These are phyloP conservation scores for Dromococcyx pavoninus DNA, from an alignment of 2,797 vertebrate species.

Conservation along the genomic window DNA sequence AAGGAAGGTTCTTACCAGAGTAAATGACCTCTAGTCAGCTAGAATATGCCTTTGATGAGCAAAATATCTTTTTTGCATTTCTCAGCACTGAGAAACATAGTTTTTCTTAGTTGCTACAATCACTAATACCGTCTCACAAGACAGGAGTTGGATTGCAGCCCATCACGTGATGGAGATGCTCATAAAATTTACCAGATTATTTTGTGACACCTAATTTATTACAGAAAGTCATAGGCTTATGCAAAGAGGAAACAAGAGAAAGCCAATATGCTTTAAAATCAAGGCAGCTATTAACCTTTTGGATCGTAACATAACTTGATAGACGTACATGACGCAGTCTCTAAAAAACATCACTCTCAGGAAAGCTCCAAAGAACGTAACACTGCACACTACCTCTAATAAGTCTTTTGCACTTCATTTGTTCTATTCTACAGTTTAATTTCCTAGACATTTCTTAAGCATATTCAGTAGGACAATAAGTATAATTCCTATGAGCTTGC, in stretches of 20 bases:
- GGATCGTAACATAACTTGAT: not conserved
- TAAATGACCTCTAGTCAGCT: not conserved
- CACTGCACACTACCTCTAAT: not conserved
- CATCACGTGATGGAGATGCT: not conserved
- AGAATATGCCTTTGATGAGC: not conserved
- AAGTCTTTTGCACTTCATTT: conserved; percentile 10
- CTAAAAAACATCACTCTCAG: not conserved
- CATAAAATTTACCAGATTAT: not conserved
- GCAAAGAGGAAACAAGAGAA: not conserved
- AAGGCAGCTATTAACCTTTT: not conserved
- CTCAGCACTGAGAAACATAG: not conserved
- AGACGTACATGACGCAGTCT: not conserved
- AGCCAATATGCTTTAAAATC: not conserved
- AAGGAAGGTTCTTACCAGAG: not conserved
- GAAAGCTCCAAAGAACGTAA: not conserved
- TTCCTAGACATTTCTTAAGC: not conserved
- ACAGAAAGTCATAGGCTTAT: not conserved
- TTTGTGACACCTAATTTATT: not conserved
- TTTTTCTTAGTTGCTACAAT: not conserved
- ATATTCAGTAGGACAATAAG: not conserved
- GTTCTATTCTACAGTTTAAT: not conserved
- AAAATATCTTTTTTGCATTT: not conserved
- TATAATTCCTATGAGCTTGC: not conserved
- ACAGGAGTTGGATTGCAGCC: not conserved
- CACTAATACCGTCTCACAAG: not conserved